A percentile compares a stretch with the other conserved stretches of the same genome.
Conservation (phyloP, 2,113 vertebrate genomes). For the Madoqua kirkii region DNA sequence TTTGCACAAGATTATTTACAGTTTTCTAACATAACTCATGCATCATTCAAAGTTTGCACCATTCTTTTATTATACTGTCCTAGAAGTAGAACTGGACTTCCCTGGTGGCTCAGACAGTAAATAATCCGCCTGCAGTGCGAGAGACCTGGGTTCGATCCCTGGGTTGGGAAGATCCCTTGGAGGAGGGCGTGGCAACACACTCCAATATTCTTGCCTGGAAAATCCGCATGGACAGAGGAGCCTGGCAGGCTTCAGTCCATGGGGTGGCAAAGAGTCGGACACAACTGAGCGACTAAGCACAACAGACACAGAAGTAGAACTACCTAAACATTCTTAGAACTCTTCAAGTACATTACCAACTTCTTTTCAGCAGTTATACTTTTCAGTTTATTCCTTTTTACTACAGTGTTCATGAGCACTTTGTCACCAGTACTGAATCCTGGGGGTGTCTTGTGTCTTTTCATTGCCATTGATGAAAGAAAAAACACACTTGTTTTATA, state of each 20-base stretch:
- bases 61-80: background rate
- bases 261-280: background rate
- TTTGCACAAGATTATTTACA: background rate
- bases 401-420: background rate
- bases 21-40: background rate
- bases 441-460: background rate
- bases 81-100: background rate
- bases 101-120: background rate
- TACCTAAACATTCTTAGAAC: background rate
- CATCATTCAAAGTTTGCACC: background rate
- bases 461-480: background rate
- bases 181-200: background rate
- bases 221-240: background rate
- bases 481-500: background rate
- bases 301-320: background rate
- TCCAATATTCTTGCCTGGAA: background rate
- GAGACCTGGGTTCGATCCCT: background rate
- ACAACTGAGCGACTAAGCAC: background rate
- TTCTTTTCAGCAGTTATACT: background rate
- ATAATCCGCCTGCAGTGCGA: fast-evolving
- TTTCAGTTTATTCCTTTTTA: background rate
- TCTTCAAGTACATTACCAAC: background rate
- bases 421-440: background rate
- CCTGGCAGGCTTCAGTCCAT: background rate
- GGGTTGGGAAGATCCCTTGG: background rate